Conservation (phyloP, 1,140 invertebrate genomes). For the Sinonovacula constricta region DNA sequence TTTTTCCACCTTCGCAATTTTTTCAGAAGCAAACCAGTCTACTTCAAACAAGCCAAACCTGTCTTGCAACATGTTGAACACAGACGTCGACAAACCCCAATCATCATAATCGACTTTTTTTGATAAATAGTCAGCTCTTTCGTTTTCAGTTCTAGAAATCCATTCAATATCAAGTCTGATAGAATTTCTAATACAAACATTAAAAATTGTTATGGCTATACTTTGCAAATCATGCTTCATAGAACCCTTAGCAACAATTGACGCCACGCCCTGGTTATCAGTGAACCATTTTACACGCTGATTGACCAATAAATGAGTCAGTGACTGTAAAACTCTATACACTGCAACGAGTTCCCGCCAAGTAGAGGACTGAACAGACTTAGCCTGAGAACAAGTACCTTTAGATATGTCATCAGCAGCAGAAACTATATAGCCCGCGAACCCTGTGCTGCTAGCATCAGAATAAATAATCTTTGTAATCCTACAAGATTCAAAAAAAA, state of each 20-base stretch:
- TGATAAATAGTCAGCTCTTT: conserved; percentile 40
- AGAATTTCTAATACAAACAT: conserved; percentile 40
- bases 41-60: conserved; percentile 5
- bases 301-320: conserved; percentile 5
- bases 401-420: conserved; percentile 6
- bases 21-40: conserved; percentile 31
- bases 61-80: neutral
- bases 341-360: conserved; percentile 16
- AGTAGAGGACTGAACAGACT: neutral
- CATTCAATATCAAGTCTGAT: conserved; percentile 43
- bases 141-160: conserved; percentile 34
- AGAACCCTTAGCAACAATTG: conserved; percentile 27
- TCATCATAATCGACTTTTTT: conserved; percentile 40
- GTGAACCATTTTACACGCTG: conserved; percentile 17
- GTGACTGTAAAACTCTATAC: neutral
- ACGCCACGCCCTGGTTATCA: neutral
- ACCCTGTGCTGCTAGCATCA: neutral
- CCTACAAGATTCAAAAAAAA: no score
- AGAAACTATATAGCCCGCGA: conserved; percentile 7
- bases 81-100: conserved; percentile 30
- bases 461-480: conserved; percentile 5
- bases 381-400: conserved; percentile 1
- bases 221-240: conserved; percentile 35
- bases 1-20: conserved; percentile 8
- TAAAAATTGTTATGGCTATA: conserved; percentile 25